Conservation (phyloP, 2,888 invertebrate species). For the Lucinisca nassula region DNA sequence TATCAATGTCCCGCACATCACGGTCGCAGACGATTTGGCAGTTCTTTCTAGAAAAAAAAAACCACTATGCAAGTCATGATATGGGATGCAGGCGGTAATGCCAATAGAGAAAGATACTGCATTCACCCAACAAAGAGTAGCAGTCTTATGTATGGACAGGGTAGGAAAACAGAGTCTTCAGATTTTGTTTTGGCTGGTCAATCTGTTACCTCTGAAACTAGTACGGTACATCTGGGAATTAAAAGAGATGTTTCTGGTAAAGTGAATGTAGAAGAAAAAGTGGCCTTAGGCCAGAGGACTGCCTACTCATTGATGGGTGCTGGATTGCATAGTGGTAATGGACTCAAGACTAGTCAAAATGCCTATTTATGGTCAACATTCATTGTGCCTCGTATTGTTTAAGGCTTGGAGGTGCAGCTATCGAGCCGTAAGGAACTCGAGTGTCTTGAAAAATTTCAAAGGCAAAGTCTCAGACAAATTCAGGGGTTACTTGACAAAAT, state of each 20-base stretch:
- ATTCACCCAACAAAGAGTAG: background rate
- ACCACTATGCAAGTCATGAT: background rate
- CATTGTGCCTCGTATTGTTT: background rate
- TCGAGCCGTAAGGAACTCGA: background rate
- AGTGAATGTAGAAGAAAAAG: background rate
- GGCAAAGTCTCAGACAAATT: background rate
- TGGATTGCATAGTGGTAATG: background rate
- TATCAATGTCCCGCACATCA: background rate
- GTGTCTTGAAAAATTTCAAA: background rate
- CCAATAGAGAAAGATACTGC: background rate
- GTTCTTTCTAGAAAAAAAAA: background rate
- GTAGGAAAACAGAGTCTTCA: background rate
- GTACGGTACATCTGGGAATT: background rate
- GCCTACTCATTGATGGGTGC: slow-evolving; percentile 2
- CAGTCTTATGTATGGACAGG: background rate
- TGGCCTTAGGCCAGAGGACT: background rate
- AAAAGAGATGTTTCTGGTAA: background rate
- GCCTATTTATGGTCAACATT: slow-evolving; percentile 2
- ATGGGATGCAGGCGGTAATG: background rate
- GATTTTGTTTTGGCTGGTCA: background rate
- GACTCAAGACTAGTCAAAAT: background rate
- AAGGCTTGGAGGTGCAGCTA: slow-evolving; percentile 13
- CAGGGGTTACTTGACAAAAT: slow-evolving; percentile 16
- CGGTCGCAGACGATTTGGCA: slow-evolving; percentile 6
- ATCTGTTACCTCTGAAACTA: background rate